Percentiles rank a stretch among this genome's conserved stretches.
Conservation (phyloP, 2,888 invertebrate species). For the Sinohyriopsis cumingii region DNA sequence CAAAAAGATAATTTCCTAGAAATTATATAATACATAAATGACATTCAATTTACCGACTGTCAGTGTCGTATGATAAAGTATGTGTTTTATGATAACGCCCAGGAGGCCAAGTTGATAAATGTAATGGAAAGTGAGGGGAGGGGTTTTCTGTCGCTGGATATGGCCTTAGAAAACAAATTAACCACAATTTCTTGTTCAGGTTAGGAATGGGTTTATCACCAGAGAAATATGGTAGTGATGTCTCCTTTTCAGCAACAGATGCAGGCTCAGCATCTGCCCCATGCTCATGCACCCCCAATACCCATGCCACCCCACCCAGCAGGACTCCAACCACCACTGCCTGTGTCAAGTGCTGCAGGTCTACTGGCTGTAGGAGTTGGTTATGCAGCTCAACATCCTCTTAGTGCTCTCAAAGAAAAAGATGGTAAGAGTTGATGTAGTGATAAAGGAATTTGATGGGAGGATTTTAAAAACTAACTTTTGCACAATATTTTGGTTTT, state of each 20-base stretch:
- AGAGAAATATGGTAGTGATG: too few species aligned
- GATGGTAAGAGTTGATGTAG: conserved; percentile 50
- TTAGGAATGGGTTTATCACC: not conserved
- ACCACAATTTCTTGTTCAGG: not conserved
- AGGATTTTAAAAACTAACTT: not conserved
- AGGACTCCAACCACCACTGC: conserved; percentile 67
- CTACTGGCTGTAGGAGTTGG: conserved; percentile 62
- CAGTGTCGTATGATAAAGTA: too few species aligned
- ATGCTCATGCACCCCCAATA: conserved; percentile 68
- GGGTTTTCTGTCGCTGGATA: too few species aligned
- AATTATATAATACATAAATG: too few species aligned
- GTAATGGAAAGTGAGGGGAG: too few species aligned
- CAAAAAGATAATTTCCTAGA: too few species aligned
- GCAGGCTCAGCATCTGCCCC: conserved; percentile 86
- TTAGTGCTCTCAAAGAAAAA: conserved; percentile 61
- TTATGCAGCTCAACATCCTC: conserved; percentile 48
- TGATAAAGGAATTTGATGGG: not conserved
- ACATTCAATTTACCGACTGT: too few species aligned
- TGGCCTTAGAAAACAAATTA: too few species aligned
- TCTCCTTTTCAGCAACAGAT: conserved; percentile 83
- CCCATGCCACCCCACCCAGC: conserved; percentile 71
- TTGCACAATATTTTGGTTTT: not conserved
- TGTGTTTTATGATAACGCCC: too few species aligned
- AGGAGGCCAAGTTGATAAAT: too few species aligned
- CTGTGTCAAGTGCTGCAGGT: conserved; percentile 69